phyloP scores from a whole-genome alignment of 2,113 vertebrate genomes.

The Phylloscopus whistleri region DNA sequence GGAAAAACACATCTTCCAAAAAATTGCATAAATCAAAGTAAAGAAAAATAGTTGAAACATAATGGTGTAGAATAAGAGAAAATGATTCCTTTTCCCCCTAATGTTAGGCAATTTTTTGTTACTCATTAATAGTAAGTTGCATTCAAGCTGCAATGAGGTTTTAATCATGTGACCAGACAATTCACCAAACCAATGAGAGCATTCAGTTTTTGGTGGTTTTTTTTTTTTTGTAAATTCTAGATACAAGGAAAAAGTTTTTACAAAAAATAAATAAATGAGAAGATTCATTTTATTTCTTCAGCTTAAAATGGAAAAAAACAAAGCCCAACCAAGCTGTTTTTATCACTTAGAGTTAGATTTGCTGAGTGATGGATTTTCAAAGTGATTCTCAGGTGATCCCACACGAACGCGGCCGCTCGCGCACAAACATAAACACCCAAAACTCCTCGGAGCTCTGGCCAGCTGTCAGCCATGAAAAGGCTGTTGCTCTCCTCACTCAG shows the following conservation, averaged over 20 bases:
- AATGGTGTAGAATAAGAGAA: neutral
- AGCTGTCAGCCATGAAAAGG: neutral
- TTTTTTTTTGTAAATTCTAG: neutral
- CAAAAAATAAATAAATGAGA: too few species aligned
- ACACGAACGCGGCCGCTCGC: rapidly evolving
- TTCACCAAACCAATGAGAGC: neutral
- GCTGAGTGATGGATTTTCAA: neutral
- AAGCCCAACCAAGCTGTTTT: neutral
- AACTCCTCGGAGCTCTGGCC: neutral
- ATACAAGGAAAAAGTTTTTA: neutral
- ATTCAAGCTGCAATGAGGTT: neutral
- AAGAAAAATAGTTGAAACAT: neutral
- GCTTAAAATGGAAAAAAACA: neutral
- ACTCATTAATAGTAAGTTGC: rapidly evolving
- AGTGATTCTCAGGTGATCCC: neutral
- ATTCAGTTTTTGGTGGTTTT: neutral
- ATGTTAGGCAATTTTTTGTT: neutral
- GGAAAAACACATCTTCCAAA: neutral
- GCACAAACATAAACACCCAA: neutral
- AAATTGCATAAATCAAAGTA: neutral
- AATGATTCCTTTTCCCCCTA: neutral
- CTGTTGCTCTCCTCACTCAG: neutral
- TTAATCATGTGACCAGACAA: neutral
- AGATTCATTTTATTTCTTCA: neutral
- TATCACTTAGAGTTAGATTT: neutral